phyloP scores from a whole-genome alignment of 2,797 vertebrate species.

The Melanotaenia pygmaea region DNA sequence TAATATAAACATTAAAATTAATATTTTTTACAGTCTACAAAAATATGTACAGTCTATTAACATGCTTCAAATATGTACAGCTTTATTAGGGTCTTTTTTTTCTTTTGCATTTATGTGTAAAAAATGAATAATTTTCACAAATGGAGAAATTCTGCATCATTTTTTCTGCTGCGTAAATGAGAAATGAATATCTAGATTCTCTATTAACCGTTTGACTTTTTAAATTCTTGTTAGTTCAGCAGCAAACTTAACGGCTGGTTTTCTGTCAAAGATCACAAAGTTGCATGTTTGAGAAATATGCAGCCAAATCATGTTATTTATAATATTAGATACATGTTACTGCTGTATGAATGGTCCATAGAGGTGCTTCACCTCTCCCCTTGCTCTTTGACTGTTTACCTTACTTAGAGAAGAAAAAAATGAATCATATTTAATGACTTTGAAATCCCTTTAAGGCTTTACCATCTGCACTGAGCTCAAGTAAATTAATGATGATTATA shows the following conservation, averaged over 20 bases:
- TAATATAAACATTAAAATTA: conserved; percentile 79
- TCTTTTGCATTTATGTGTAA: neutral
- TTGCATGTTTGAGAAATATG: neutral
- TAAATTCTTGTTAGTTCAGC: neutral
- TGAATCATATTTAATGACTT: neutral
- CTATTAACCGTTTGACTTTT: neutral
- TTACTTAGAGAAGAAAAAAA: neutral
- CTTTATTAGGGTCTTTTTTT: conserved; percentile 2
- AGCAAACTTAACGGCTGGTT: neutral
- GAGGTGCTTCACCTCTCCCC: neutral
- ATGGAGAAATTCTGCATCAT: neutral
- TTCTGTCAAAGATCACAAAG: neutral
- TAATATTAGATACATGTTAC: conserved; percentile 3
- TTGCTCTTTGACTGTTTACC: neutral
- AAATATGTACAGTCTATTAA: conserved; percentile 82
- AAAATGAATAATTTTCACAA: neutral
- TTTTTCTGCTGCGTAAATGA: conserved; percentile 1
- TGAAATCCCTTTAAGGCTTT: neutral
- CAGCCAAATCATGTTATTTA: neutral
- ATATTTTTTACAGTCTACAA: conserved; percentile 59
- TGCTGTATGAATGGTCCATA: neutral
- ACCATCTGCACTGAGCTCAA: neutral
- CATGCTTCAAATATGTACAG: conserved; percentile 78
- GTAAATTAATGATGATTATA: neutral
- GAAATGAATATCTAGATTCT: neutral